Conservation (phyloP, 1,140 invertebrate genomes). For the Tetranychus urticae region DNA sequence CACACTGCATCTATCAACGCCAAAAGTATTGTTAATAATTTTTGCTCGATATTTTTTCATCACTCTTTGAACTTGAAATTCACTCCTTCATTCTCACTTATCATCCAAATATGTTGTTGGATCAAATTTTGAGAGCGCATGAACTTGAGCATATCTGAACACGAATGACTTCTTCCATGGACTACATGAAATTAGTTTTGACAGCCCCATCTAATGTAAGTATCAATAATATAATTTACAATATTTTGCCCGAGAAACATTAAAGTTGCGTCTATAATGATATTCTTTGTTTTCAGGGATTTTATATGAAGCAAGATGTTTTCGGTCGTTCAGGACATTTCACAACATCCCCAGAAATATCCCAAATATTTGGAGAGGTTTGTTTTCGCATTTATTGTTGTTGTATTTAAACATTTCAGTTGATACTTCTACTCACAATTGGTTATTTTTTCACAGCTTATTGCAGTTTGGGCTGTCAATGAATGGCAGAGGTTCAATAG, state of each 20-base stretch:
- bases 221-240: background rate
- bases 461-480: conserved; percentile 64
- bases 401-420: background rate
- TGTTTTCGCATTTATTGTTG: background rate
- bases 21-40: too few species aligned
- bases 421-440: background rate
- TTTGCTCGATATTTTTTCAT: too few species aligned
- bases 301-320: conserved; percentile 63
- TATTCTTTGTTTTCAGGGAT: conserved; percentile 30
- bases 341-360: conserved; percentile 84
- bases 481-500: conserved; percentile 36
- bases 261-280: too few species aligned
- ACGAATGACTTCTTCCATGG: conserved; percentile 18
- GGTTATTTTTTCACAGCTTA: conserved; percentile 30
- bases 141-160: too few species aligned
- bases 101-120: too few species aligned
- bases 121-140: too few species aligned
- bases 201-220: conserved; percentile 36
- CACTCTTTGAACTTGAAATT: too few species aligned
- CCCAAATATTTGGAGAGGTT: conserved; percentile 85
- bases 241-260: too few species aligned
- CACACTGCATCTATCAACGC: too few species aligned
- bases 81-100: too few species aligned
- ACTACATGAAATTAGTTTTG: conserved; percentile 81
- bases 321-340: conserved; percentile 77